Evolutionary conservation across 2,888 invertebrate species (phyloP).

Genomic region (Tryphoninae sp.): DNA sequence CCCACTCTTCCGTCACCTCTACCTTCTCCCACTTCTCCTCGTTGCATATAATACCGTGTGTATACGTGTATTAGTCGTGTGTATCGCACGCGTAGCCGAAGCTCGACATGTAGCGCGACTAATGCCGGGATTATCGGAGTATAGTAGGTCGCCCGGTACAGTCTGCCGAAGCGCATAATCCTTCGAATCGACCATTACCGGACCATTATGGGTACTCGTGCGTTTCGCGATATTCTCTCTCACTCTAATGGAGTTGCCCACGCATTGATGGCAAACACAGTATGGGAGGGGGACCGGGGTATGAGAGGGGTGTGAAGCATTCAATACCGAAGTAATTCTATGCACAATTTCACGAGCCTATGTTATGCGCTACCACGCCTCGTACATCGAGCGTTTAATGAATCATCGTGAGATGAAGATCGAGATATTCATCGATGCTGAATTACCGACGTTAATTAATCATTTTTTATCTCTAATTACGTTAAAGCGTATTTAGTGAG

Average conservation of each 20-base stretch:
- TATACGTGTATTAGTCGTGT: slow-evolving; percentile 26
- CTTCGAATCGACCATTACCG: slow-evolving; percentile 58
- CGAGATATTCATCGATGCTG: background rate
- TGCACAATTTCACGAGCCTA: background rate
- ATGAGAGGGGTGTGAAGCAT: background rate
- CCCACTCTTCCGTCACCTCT: too few relatives aligned
- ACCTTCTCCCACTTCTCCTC: background rate
- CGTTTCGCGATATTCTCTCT: slow-evolving; percentile 41
- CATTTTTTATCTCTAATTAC: background rate
- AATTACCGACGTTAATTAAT: background rate
- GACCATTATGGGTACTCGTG: slow-evolving; percentile 49
- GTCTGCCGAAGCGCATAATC: slow-evolving; percentile 55
- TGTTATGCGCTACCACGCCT: background rate
- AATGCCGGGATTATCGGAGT: slow-evolving; percentile 60
- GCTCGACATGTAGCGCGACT: slow-evolving; percentile 38
- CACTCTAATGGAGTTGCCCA: slow-evolving; percentile 33
- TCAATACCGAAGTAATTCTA: background rate
- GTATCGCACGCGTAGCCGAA: slow-evolving; percentile 38
- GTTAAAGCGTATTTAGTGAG: background rate
- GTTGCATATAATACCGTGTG: slow-evolving; percentile 28
- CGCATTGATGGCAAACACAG: slow-evolving; percentile 23
- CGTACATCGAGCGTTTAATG: background rate
- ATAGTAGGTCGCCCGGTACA: slow-evolving; percentile 43
- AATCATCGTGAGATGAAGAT: background rate
- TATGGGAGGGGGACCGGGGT: background rate